Evolutionary conservation across 1,140 invertebrate species (phyloP), one percentile per base, ranked within the genome.

Genomic region (Drosophila varians): DNA sequence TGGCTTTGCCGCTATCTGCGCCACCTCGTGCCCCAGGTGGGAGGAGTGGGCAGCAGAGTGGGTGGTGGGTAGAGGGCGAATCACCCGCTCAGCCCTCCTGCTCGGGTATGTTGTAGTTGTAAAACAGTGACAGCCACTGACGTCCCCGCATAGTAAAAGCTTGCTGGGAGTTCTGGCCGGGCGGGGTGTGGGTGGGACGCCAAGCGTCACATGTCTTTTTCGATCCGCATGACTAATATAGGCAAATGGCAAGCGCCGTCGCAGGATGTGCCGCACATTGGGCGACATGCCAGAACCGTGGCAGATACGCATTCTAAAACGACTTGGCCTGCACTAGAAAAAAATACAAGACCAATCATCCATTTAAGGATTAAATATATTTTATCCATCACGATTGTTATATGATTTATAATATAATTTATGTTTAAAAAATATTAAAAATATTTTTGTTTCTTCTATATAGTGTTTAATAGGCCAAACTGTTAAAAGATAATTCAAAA

Each of bases 191-290:
- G 25, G 21, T 42, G 60, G 62, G 8, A 65, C 36, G 42, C 65
- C 45, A 28, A 73, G 76, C 80, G 80, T 84, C 82, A 84, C 84
- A 87, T 87, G 77, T 70, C 76, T 87, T 84, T 84, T 84, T 84
- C 68, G 84, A 68, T 70, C 61, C 75, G 82, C 82, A 84, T 84
- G 80, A 84, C 80, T 84, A 84, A 84, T 84, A 77, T 80, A 80
- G 66, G 71, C 72, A 80, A 80, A 87, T 84, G 82, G 77, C 72
- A 76, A 77, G 55, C 56, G 72, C 31, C 78, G 43, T 57, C 69
- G 55, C 36, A 70, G 74, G 61, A 77, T 83, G 60, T 82, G 78
- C 43, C 68, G 72, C 61, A 79, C 66, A 76, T 74, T 84, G 80
- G 82, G 80, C 82, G 72, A 87, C 82, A 87, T 87, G 80, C 76